Conservation (phyloP, 2,888 invertebrate genomes). For the Pseudococcus jackbeardsleyi region DNA sequence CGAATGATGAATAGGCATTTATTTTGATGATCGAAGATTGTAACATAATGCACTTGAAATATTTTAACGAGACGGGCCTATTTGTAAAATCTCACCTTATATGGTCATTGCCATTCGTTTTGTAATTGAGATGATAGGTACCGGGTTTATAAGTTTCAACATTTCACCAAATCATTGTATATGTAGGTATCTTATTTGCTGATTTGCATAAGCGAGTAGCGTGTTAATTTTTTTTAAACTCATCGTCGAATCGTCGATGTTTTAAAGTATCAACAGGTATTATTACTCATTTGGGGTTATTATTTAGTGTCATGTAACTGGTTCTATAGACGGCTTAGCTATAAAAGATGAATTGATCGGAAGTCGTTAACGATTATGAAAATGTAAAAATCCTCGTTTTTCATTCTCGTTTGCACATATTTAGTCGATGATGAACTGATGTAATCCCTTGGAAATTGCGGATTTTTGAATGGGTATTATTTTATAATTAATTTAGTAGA, state of each 20-base stretch:
- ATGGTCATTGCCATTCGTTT: slow-evolving; percentile 39
- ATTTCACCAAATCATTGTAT: slow-evolving; percentile 18
- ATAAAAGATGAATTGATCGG: slow-evolving; percentile 21
- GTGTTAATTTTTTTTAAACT: slow-evolving; percentile 14
- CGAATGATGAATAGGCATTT: not conserved
- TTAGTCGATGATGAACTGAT: not conserved
- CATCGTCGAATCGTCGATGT: slow-evolving; percentile 13
- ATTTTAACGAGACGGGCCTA: not conserved
- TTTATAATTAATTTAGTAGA: not conserved
- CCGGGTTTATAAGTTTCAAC: not conserved
- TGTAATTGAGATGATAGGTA: not conserved
- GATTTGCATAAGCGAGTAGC: slow-evolving; percentile 18
- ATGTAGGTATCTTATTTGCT: not conserved
- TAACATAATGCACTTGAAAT: slow-evolving; percentile 43
- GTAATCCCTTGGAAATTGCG: not conserved
- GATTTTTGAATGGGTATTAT: not conserved
- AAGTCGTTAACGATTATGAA: slow-evolving; percentile 21
- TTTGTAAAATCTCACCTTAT: not conserved
- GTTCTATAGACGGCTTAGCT: not conserved
- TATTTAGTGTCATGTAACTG: slow-evolving; percentile 35
- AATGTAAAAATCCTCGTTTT: not conserved
- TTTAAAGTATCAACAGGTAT: not conserved
- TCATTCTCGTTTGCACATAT: not conserved
- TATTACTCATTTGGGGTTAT: slow-evolving; percentile 26
- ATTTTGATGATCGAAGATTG: not conserved